Evolutionary conservation across 2,797 vertebrate species (phyloP).

Genomic region (Neosilurus hyrtlii): DNA sequence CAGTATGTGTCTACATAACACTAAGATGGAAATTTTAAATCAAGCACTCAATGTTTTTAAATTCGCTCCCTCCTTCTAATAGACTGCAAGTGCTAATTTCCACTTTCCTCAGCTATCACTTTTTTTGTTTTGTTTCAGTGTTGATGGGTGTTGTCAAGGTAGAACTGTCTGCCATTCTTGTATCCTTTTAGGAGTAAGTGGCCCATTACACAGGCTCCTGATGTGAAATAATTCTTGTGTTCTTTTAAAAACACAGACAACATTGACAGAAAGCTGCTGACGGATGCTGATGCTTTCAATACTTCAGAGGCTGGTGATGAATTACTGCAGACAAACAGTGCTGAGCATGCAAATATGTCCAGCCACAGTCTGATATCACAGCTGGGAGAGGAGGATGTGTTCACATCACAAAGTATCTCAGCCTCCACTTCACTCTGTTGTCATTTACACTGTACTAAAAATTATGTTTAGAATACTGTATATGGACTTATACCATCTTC

Average conservation of each 20-base stretch:
- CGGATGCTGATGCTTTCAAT: constrained; percentile 79
- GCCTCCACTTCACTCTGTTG: constrained; percentile 73
- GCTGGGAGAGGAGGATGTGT: constrained; percentile 53
- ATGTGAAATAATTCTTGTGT: constrained; percentile 58
- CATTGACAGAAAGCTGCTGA: constrained; percentile 81
- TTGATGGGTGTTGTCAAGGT: constrained; percentile 20
- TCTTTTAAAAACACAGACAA: constrained; percentile 67
- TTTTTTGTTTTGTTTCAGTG: background rate
- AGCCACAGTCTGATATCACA: constrained; percentile 71
- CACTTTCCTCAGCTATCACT: constrained; percentile 20
- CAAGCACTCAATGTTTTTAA: background rate
- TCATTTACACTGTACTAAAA: constrained; percentile 37
- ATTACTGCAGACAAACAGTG: constrained; percentile 82
- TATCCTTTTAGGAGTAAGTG: constrained; percentile 50
- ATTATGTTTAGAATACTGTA: constrained; percentile 22
- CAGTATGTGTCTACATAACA: background rate
- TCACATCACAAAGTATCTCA: constrained; percentile 49
- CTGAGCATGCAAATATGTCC: constrained; percentile 79
- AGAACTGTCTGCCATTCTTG: constrained; percentile 19
- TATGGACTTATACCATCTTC: no score
- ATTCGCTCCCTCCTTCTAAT: background rate
- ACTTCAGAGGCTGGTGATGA: constrained; percentile 80
- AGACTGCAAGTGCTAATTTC: background rate
- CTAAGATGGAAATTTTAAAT: background rate
- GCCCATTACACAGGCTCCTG: constrained; percentile 25